Evolutionary conservation across 2,113 vertebrate genomes (phyloP), one percentile per base, ranked within the genome.

Genomic region (Brachyistius frenatus): DNA sequence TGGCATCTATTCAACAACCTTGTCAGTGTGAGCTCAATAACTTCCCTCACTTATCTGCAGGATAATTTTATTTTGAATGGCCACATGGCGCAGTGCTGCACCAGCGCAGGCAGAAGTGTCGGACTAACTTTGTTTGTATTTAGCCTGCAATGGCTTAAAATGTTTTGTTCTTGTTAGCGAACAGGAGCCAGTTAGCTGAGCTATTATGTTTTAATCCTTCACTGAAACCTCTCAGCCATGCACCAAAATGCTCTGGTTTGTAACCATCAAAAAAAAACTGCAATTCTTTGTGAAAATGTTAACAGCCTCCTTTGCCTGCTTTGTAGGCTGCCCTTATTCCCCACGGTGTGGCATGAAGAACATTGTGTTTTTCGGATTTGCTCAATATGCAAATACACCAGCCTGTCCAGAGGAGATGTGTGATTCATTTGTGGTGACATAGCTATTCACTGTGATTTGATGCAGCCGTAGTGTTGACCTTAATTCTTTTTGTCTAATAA

Each of bases 1-100:
- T 76, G 73, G 78, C 84, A 84, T 81, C 75, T 63, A 71, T 89
- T 86, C 82, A 81, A 69, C 84, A 85, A 87, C 88, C 87, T 88
- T 86, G 88, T 92, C 89, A 76, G 81, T 78, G 61, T 72, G 73
- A 76, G 78, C 85, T 85, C 85, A 78, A 69, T 53, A 74, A 82
- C 50, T 78, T 69, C 73, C 54, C 65, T 67, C 60, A 78, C 73
- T 76, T 81, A 44, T 80, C 54, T 69, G 75, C n/a, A 49, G 61
- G 65, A 65, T 69, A 9, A 66, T 83, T 75, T 58, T 65, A 37
- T 61, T 86, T 79, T 57, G 44, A 67, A 55, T 66, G 66, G 31
- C 39, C 55, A 36, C 80, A 65, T 78, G 41, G 64, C 52, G 84
- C 54, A 68, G 50, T 76, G 55, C 58, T 54, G 37, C 55, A 52